These are phyloP conservation scores for Pollenia angustigena DNA, from an alignment of 2,888 invertebrate genomes.

Conservation along the genomic window DNA sequence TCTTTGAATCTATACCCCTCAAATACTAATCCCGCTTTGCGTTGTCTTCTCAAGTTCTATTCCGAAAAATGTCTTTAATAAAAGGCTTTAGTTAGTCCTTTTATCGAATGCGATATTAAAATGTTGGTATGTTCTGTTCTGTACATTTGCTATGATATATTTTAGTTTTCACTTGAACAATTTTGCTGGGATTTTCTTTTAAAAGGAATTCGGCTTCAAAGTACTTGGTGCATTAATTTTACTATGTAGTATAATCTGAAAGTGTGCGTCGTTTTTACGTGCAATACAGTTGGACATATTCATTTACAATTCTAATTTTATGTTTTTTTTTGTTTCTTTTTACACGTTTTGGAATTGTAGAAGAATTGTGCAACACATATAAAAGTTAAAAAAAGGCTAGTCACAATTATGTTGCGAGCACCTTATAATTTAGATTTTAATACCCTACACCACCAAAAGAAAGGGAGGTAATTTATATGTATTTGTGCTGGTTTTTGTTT, in stretches of 20 bases:
- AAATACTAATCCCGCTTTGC: too few species aligned
- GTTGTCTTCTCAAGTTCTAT: too few species aligned
- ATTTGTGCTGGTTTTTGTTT: too few species aligned
- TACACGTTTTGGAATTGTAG: constrained; percentile 49
- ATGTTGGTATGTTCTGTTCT: too few species aligned
- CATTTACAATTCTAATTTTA: constrained; percentile 70
- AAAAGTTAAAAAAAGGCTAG: constrained; percentile 24
- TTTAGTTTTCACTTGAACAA: background rate
- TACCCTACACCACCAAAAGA: too few species aligned
- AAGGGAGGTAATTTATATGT: too few species aligned
- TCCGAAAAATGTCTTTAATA: too few species aligned
- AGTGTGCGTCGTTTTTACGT: constrained; percentile 1
- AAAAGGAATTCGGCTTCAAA: background rate
- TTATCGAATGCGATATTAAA: background rate
- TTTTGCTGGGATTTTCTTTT: constrained; percentile 8
- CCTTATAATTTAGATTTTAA: too few species aligned
- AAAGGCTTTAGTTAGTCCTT: too few species aligned
- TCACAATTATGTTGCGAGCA: background rate
- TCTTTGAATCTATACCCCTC: too few species aligned
- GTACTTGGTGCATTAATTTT: constrained; percentile 20
- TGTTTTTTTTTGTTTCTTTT: constrained; percentile 36
- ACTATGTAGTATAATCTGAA: background rate
- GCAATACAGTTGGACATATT: constrained; percentile 50
- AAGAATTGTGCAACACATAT: constrained; percentile 35
- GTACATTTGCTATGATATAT: too few species aligned